A percentile compares a stretch with the other conserved stretches of the same genome.
Evolutionary conservation across 2,113 vertebrate genomes (phyloP).

Genomic region (Procavia capensis): DNA sequence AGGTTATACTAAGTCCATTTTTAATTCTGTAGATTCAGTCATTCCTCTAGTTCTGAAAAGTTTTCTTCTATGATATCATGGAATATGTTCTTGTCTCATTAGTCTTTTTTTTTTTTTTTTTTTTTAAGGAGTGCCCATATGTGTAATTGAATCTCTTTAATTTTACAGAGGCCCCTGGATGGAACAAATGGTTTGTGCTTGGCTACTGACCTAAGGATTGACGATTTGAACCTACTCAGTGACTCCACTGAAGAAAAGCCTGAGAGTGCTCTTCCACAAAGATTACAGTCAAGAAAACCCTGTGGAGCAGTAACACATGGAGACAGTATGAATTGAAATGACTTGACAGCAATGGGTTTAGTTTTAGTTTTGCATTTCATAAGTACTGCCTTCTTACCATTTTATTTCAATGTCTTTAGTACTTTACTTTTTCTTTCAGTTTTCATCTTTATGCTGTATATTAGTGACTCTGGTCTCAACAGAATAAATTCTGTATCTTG

Average conservation of each 20-base stretch:
- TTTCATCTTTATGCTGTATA: not conserved
- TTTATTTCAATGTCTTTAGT: not conserved
- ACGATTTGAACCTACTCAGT: not conserved
- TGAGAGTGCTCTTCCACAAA: not conserved
- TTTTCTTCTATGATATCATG: slow-evolving; percentile 60
- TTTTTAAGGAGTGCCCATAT: not conserved
- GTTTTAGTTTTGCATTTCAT: not conserved
- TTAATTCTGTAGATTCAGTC: not conserved
- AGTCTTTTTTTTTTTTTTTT: not conserved
- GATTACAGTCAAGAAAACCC: no score
- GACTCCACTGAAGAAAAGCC: not conserved
- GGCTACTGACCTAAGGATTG: not conserved
- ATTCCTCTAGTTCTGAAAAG: slow-evolving; percentile 35
- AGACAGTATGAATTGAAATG: not conserved
- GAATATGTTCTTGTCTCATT: not conserved
- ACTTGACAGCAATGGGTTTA: not conserved
- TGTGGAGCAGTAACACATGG: not conserved
- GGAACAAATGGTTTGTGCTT: not conserved
- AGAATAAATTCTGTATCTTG: not conserved
- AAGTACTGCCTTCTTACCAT: not conserved
- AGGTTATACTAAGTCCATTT: not conserved
- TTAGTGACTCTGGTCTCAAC: not conserved
- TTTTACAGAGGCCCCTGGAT: not conserved
- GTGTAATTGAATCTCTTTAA: not conserved
- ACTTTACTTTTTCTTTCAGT: not conserved